These are phyloP conservation scores for Pitangus sulphuratus DNA, from an alignment of 2,797 vertebrate species.

Conservation along the genomic window DNA sequence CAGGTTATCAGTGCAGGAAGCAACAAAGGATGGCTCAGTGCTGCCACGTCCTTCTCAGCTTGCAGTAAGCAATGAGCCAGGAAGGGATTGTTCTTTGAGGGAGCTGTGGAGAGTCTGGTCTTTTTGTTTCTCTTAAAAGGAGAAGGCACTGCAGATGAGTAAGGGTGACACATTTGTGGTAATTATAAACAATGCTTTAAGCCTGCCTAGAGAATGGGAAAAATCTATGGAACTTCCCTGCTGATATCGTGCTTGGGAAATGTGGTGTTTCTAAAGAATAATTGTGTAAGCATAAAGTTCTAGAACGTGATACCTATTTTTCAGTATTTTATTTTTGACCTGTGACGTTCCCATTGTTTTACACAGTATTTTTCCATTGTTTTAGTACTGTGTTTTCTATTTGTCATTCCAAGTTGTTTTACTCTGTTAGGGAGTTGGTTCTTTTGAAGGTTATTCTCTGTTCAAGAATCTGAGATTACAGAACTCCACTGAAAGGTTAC, in stretches of 20 bases:
- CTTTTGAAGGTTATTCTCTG: background rate
- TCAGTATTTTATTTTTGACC: background rate
- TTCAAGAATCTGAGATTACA: background rate
- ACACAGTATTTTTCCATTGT: background rate
- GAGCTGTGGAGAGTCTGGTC: background rate
- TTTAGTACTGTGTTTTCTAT: background rate
- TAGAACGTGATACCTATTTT: background rate
- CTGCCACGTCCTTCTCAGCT: background rate
- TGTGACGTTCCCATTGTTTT: background rate
- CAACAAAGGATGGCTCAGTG: background rate
- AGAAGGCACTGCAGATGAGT: background rate
- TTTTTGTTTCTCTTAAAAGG: background rate
- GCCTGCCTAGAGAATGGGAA: background rate
- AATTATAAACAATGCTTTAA: background rate
- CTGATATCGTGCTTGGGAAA: background rate
- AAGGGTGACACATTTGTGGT: background rate
- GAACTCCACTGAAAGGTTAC: background rate
- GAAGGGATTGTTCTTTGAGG: background rate
- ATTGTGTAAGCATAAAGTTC: background rate
- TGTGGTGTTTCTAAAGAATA: background rate
- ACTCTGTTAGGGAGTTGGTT: background rate
- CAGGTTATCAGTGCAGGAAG: background rate
- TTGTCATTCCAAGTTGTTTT: background rate
- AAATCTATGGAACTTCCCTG: background rate
- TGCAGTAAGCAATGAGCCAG: background rate